Base-by-base conservation (phyloP, 2,888 invertebrate genomes). In the Ferdinandea cuprea region DNA sequence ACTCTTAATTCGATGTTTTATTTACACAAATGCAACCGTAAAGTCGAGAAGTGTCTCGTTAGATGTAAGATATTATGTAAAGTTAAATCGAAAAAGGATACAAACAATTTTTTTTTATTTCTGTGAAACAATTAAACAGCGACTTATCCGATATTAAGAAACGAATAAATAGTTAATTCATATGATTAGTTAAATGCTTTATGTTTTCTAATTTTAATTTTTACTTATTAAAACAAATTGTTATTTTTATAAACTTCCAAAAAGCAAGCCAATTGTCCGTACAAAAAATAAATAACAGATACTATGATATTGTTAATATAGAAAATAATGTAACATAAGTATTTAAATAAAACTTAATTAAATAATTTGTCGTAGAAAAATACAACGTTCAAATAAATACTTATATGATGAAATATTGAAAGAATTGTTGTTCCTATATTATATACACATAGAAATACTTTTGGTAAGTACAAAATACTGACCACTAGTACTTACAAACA, bases 361-460 rank as follows among this genome's bases (percentile, higher is more conserved):
- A 83, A 72, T 72, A 83, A 68, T 63, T 78, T 83, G 83, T 83
- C 83, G 83, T 83, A 83, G 83, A 73, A 69, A 77, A 78, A 78
- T 72, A 77, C 81, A 81, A 83, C 77, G 83, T 83, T 83, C 78
- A 83, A 83, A 83, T 83, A 83, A 78, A 83, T 73, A 63, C n/a
- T n/a, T 83, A 83, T 73, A 83, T 78, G 77, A 81, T 77, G 81
- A 59, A 68, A 72, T 66, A 35, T 42, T 50, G 32, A n/a, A 1
- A 1, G 2, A 17, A 1, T 3, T 46, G 15, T 17, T 7, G 4
- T 48, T 35, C 6, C n/a, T n/a, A 1, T 35, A 4, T 5, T n/a
- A n/a, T n/a, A n/a, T 25, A 4, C n/a, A 37, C n/a, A 13, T 37
- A n/a, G 13, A n/a, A n/a, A n/a, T 13, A 5, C 1, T 1, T 13